A percentile compares a stretch with the other conserved stretches of the same genome.
Conservation (phyloP, 2,113 vertebrate species). For the Paraplagusia blochii region DNA sequence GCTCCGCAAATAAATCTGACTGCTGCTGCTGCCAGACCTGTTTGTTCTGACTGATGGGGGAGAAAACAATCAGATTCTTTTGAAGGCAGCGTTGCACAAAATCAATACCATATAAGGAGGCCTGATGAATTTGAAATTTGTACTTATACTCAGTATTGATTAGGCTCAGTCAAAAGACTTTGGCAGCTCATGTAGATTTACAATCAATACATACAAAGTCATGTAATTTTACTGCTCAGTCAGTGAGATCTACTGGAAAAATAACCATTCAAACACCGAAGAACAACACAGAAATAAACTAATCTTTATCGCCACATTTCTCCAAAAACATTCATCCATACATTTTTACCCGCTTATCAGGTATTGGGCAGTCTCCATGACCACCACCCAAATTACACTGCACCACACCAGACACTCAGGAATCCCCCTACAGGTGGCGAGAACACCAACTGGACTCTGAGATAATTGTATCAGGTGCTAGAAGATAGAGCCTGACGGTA, state of each 20-base stretch:
- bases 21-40: slow-evolving; percentile 19
- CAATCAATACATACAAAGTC: slow-evolving; percentile 41
- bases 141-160: slow-evolving; percentile 74
- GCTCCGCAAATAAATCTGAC: slow-evolving; percentile 14
- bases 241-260: too few relatives aligned
- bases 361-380: too few relatives aligned
- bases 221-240: not conserved
- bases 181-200: slow-evolving; percentile 53
- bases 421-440: too few relatives aligned
- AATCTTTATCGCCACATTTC: too few relatives aligned
- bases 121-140: slow-evolving; percentile 76
- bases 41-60: slow-evolving; percentile 52
- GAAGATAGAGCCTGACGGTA: slow-evolving; percentile 13
- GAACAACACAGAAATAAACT: too few relatives aligned
- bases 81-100: slow-evolving; percentile 58
- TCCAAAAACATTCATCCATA: too few relatives aligned
- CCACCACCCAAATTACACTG: too few relatives aligned
- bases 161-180: slow-evolving; percentile 59
- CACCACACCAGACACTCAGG: too few relatives aligned
- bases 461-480: slow-evolving; percentile 18
- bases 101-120: slow-evolving; percentile 77
- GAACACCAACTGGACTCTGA: too few relatives aligned
- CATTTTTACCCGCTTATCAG: too few relatives aligned
- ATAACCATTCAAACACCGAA: too few relatives aligned
- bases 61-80: slow-evolving; percentile 65